phyloP scores from a whole-genome alignment of 2,797 vertebrate species.

The Mormyrops attenuatus region DNA sequence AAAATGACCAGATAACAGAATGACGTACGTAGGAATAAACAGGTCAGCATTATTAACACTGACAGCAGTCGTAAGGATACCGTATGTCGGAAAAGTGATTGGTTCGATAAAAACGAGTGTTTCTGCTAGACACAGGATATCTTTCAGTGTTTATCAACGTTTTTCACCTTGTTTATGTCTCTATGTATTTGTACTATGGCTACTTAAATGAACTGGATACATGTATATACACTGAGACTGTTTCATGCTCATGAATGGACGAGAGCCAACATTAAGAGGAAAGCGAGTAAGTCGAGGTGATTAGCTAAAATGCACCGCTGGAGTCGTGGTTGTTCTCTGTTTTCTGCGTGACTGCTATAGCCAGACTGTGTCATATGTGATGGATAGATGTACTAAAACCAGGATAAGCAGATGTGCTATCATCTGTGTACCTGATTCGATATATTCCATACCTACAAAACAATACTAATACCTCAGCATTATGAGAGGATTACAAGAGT shows the following conservation, averaged over 20 bases:
- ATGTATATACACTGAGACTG: neutral
- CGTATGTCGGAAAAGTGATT: neutral
- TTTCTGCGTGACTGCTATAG: neutral
- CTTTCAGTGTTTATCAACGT: neutral
- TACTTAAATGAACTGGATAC: neutral
- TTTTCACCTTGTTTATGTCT: neutral
- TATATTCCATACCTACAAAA: neutral
- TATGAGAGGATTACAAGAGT: neutral
- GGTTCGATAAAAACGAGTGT: neutral
- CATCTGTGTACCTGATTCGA: neutral
- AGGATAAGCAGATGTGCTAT: neutral
- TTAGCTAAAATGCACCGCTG: neutral
- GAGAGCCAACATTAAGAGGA: neutral
- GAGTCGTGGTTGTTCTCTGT: neutral
- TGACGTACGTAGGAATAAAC: neutral
- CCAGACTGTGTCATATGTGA: neutral
- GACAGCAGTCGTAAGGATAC: neutral
- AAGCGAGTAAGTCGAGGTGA: neutral
- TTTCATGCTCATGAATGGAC: neutral
- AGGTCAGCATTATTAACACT: neutral
- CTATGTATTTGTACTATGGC: neutral
- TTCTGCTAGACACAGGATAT: neutral
- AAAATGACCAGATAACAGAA: neutral
- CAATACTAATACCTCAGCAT: neutral
- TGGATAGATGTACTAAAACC: neutral